phyloP scores from a whole-genome alignment of 2,797 vertebrate species.

The Pangasius djambal region DNA sequence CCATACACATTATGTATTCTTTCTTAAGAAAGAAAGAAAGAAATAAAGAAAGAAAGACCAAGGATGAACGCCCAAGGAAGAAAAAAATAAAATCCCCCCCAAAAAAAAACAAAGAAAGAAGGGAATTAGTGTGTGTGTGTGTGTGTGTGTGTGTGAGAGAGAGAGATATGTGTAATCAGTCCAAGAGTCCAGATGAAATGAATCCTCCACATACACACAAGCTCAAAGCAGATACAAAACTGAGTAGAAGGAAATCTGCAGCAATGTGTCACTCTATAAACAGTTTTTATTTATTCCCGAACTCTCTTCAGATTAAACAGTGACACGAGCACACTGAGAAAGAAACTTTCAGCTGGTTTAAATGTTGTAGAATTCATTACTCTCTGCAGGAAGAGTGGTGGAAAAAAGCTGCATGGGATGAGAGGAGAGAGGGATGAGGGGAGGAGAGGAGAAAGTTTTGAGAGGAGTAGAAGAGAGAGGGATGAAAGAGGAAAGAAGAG shows the following conservation, averaged over 20 bases:
- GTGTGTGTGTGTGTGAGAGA: neutral
- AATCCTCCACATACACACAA: conserved; percentile 38
- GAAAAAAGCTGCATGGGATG: conserved; percentile 13
- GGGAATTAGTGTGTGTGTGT: no score
- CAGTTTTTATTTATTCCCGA: neutral
- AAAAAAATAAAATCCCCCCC: neutral
- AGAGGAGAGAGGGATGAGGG: neutral
- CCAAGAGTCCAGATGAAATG: conserved; percentile 35
- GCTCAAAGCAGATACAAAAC: conserved; percentile 25
- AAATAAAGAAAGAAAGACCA: neutral
- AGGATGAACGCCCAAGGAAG: neutral
- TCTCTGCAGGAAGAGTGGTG: conserved; percentile 25
- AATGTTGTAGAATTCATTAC: conserved; percentile 15
- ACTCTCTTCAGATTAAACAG: conserved; percentile 11
- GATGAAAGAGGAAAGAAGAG: neutral
- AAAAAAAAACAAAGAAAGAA: neutral
- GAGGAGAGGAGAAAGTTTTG: neutral
- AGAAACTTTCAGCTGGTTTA: neutral
- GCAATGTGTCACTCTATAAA: neutral
- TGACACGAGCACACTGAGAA: neutral
- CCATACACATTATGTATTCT: neutral
- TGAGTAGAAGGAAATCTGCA: conserved; percentile 5
- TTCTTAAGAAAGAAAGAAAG: neutral
- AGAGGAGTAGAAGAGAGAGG: neutral
- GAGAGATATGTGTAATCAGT: neutral